These are phyloP conservation scores for Panagrolaimus sp. DNA, from an alignment of 1,140 invertebrate species.

Conservation along the genomic window DNA sequence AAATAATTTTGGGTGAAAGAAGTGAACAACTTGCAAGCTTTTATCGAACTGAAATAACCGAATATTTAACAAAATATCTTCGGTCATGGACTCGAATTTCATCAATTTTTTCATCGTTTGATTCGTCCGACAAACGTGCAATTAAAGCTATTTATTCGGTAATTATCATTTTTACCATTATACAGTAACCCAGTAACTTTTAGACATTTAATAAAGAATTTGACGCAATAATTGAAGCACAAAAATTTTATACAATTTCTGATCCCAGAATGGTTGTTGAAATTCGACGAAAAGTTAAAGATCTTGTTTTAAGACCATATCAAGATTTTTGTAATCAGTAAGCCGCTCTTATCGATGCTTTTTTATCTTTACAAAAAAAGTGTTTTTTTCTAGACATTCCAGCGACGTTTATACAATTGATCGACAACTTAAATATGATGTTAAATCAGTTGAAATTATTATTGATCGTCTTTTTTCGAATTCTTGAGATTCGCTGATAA, in stretches of 20 bases:
- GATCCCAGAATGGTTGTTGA: slow-evolving; percentile 26
- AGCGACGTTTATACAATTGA: slow-evolving; percentile 29
- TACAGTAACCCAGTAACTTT: slow-evolving; percentile 13
- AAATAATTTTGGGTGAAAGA: background rate
- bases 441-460: slow-evolving; percentile 40
- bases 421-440: slow-evolving; percentile 42
- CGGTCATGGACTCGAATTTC: background rate
- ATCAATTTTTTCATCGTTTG: background rate
- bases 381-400: slow-evolving; percentile 17
- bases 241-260: slow-evolving; percentile 37
- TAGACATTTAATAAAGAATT: slow-evolving; percentile 46
- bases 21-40: background rate
- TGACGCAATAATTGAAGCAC: slow-evolving; percentile 37
- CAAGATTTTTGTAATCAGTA: slow-evolving; percentile 38
- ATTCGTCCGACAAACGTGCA: slow-evolving; percentile 10
- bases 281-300: slow-evolving; percentile 37
- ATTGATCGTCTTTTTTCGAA: slow-evolving; percentile 37
- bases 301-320: slow-evolving; percentile 37
- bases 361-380: background rate
- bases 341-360: background rate
- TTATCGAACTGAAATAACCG: slow-evolving; percentile 7
- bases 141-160: slow-evolving; percentile 10
- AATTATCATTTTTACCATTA: background rate
- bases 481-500: too few species aligned
- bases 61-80: slow-evolving; percentile 3